Percentiles rank a stretch among this genome's conserved stretches.
Evolutionary conservation across 2,113 vertebrate genomes (phyloP).

Genomic region (Protomyctophum bolini): DNA sequence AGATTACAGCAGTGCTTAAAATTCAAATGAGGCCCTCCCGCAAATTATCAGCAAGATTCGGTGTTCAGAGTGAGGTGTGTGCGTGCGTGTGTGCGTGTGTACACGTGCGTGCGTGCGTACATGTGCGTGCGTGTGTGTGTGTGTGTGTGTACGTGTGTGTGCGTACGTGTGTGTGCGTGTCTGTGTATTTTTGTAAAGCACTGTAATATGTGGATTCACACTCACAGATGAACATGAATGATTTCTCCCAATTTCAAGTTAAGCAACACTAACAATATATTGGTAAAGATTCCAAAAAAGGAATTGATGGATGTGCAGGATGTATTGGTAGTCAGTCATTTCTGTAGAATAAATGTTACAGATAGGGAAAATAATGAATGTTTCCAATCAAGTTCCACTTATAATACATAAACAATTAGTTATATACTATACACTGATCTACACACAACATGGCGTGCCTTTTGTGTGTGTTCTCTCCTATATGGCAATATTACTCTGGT

Average conservation of each 20-base stretch:
- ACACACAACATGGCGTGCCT: conserved; percentile 21
- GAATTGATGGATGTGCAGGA: too few species aligned
- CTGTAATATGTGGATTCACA: conserved; percentile 30
- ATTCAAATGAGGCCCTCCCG: conserved; percentile 99
- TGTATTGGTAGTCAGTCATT: too few species aligned
- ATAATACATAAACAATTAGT: too few species aligned
- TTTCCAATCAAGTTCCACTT: too few species aligned
- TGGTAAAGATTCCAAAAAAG: too few species aligned
- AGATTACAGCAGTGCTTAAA: conserved; percentile 99
- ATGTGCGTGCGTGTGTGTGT: conserved; percentile 26
- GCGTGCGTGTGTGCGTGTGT: conserved; percentile 31
- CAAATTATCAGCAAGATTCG: conserved; percentile 99
- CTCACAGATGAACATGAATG: conserved; percentile 24
- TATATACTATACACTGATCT: conserved; percentile 14
- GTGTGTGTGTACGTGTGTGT: conserved; percentile 28
- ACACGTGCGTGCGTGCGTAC: conserved; percentile 32
- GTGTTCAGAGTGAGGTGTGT: conserved; percentile 84
- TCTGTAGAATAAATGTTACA: too few species aligned
- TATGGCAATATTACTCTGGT: conserved; percentile 74
- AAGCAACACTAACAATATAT: conserved; percentile 11
- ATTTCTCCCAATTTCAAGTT: conserved; percentile 24
- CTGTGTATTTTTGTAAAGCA: conserved; percentile 17
- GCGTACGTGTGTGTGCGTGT: conserved; percentile 25
- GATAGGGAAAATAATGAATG: too few species aligned
- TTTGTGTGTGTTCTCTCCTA: conserved; percentile 12